Percentiles rank a stretch among this genome's conserved stretches.
These are phyloP conservation scores for Pantelozetes paolii DNA, from an alignment of 2,888 invertebrate genomes.

Conservation along the genomic window DNA sequence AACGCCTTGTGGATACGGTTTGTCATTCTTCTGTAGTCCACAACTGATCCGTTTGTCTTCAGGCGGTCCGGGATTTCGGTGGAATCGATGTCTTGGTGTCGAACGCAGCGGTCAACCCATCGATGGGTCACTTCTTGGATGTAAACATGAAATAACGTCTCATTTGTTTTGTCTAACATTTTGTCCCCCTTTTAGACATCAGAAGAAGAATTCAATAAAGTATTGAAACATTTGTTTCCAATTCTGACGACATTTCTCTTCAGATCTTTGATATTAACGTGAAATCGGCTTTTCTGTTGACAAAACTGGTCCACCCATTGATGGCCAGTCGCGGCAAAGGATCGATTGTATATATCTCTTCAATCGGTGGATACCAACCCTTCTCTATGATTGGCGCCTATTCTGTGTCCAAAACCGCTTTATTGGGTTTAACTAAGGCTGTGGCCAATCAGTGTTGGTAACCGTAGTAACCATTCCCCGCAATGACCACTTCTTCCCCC, in stretches of 20 bases:
- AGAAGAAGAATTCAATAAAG: constrained; percentile 78
- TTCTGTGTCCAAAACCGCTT: constrained; percentile 86
- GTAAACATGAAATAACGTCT: too few relatives aligned
- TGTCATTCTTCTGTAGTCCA: too few relatives aligned
- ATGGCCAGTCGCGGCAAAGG: constrained; percentile 64
- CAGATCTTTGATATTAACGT: constrained; percentile 92
- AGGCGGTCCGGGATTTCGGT: too few relatives aligned
- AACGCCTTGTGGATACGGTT: constrained; percentile 49
- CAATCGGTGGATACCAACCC: constrained; percentile 76
- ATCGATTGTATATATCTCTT: constrained; percentile 79
- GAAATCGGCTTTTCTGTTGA: constrained; percentile 77
- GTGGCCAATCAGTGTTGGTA: constrained; percentile 38
- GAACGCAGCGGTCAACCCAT: constrained; percentile 88
- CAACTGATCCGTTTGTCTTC: constrained; percentile 41
- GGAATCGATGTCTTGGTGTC: constrained; percentile 93
- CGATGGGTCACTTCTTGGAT: constrained; percentile 71
- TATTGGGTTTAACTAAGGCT: constrained; percentile 80
- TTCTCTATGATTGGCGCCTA: constrained; percentile 83
- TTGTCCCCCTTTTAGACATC: constrained; percentile 65
- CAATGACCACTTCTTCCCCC: too few relatives aligned
- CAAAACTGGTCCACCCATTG: constrained; percentile 80
- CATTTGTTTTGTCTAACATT: too few relatives aligned
- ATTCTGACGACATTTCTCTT: constrained; percentile 20
- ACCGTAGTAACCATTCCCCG: background rate
- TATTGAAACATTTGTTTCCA: too few relatives aligned